Percentiles rank a stretch among this genome's conserved stretches.
Evolutionary conservation across 1,140 invertebrate genomes (phyloP).

Genomic region (Papilio polyxenes): DNA sequence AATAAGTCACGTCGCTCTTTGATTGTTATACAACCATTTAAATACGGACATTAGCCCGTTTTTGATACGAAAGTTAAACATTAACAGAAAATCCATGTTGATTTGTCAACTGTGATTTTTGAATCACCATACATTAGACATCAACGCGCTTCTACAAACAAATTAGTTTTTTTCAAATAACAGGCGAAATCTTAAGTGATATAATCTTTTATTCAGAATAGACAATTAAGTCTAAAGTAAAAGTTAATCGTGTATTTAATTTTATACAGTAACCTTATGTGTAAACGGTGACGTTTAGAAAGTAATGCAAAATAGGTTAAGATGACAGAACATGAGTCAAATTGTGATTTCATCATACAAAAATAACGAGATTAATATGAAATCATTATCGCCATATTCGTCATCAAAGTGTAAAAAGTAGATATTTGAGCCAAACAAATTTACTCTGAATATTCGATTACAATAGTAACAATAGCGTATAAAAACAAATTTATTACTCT

Average conservation of each 20-base stretch:
- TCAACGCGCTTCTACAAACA: conserved; percentile 55
- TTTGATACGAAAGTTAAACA: conserved; percentile 51
- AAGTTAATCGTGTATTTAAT: background rate
- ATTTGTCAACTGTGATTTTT: background rate
- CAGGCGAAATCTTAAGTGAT: background rate
- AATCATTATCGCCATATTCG: background rate
- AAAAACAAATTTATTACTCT: conserved; percentile 49
- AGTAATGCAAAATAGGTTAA: background rate
- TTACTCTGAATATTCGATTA: background rate
- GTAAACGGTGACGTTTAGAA: background rate
- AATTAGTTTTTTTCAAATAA: background rate
- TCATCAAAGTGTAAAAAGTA: background rate
- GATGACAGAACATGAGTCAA: background rate
- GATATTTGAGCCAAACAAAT: background rate
- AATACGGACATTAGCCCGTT: conserved; percentile 57
- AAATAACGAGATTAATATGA: background rate
- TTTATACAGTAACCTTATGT: background rate
- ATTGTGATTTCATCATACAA: background rate
- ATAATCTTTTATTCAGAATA: background rate
- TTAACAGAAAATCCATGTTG: conserved; percentile 42
- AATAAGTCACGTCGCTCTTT: conserved; percentile 56
- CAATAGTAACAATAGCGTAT: conserved; percentile 19
- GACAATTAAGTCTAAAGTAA: background rate
- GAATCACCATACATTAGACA: conserved; percentile 55
- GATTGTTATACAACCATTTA: conserved; percentile 54